These are phyloP conservation scores for Tupaia chinensis DNA, from an alignment of 2,113 vertebrate genomes.

Conservation along the genomic window DNA sequence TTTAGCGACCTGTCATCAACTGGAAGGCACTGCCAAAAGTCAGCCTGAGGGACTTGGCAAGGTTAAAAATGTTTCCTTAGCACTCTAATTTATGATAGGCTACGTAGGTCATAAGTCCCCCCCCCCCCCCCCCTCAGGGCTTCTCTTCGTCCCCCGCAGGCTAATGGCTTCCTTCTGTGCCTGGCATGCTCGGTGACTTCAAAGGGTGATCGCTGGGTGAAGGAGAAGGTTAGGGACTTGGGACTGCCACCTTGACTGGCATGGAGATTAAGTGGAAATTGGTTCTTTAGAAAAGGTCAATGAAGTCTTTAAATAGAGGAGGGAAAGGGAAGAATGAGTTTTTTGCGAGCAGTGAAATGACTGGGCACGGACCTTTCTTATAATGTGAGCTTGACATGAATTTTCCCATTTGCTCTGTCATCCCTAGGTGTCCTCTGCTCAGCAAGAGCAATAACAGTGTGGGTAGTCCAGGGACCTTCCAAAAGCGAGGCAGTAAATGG, in stretches of 20 bases:
- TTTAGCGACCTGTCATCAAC: slow-evolving; percentile 27
- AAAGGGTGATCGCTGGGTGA: slow-evolving; percentile 43
- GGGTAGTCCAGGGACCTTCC: background rate
- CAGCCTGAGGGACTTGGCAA: background rate
- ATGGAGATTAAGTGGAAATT: slow-evolving; percentile 40
- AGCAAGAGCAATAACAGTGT: background rate
- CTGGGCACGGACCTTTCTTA: background rate
- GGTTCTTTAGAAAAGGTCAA: background rate
- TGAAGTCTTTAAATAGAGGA: background rate
- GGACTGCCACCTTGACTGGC: background rate
- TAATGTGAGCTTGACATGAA: background rate
- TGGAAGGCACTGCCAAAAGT: background rate
- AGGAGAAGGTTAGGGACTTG: background rate
- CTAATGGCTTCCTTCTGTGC: slow-evolving; percentile 72
- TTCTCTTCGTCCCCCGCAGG: too few species aligned
- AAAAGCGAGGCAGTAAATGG: background rate
- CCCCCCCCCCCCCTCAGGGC: too few species aligned
- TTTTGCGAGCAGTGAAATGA: background rate
- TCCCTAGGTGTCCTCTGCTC: background rate
- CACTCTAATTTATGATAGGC: slow-evolving; percentile 60
- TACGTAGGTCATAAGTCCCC: background rate
- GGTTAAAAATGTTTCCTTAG: background rate
- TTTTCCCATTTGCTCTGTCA: background rate
- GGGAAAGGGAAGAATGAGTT: background rate
- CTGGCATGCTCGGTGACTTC: slow-evolving; percentile 15